Conservation (phyloP, 1,140 invertebrate genomes). For the Panagrolaimus sp. region DNA sequence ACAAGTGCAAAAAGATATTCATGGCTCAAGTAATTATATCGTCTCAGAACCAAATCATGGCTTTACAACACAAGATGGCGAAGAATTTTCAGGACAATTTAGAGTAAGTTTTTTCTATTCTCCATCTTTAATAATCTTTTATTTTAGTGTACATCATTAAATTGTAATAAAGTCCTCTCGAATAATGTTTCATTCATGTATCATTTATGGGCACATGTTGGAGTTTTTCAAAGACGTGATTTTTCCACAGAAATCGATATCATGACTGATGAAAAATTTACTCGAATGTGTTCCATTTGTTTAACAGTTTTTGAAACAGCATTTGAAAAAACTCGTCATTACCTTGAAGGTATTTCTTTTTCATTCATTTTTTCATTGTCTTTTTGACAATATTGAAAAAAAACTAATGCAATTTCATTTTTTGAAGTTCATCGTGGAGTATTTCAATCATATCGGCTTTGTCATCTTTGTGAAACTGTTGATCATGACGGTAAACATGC, state of each 20-base stretch:
- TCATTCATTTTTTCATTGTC: too few species aligned
- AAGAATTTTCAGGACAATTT: constrained; percentile 26
- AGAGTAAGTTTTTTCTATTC: neutral
- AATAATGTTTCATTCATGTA: constrained; percentile 29
- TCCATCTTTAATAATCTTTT: constrained; percentile 1
- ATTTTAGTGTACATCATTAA: constrained; percentile 24
- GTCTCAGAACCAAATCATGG: neutral
- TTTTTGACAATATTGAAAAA: too few species aligned
- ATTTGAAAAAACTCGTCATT: constrained; percentile 10
- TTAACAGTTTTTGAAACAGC: constrained; percentile 13
- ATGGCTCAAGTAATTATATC: neutral
- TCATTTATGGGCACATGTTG: constrained; percentile 27
- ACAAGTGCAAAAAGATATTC: neutral
- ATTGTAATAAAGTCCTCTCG: constrained; percentile 17
- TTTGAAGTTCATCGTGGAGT: constrained; percentile 1
- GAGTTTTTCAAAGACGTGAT: neutral
- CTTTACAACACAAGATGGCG: neutral
- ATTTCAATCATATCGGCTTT: neutral
- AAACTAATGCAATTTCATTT: too few species aligned
- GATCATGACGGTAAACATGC: neutral
- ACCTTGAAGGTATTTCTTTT: too few species aligned
- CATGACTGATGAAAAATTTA: constrained; percentile 6
- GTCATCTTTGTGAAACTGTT: constrained; percentile 7
- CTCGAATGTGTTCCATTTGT: neutral
- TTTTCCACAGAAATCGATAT: neutral